Percentiles rank a stretch among this genome's conserved stretches.
Conservation (phyloP, 2,888 invertebrate species). For the Brachyopa scutellaris region DNA sequence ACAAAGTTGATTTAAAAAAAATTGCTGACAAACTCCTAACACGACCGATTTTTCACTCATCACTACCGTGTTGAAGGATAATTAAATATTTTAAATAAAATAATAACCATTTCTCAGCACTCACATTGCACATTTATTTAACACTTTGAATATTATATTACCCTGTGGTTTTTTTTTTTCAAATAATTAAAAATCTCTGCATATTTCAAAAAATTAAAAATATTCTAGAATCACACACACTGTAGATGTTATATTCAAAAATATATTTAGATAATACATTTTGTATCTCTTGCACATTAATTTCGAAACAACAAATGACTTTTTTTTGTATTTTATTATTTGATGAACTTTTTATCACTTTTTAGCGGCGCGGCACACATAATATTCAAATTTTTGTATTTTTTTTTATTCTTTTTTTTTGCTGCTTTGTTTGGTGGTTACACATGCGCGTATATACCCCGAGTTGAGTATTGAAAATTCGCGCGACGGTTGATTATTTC, state of each 20-base stretch:
- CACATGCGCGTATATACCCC: not conserved
- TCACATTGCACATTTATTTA: constrained; percentile 10
- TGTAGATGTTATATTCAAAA: constrained; percentile 1
- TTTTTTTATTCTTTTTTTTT: not conserved
- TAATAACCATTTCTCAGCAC: constrained; percentile 27
- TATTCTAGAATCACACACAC: constrained; percentile 23
- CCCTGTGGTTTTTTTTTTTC: constrained; percentile 11
- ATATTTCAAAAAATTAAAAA: constrained; percentile 19
- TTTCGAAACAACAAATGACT: constrained; percentile 1
- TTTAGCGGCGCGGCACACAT: constrained; percentile 25
- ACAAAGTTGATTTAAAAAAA: too few species aligned
- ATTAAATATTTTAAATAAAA: too few species aligned
- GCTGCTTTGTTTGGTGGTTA: not conserved
- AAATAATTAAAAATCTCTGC: constrained; percentile 17
- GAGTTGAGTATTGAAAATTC: not conserved
- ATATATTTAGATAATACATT: constrained; percentile 18
- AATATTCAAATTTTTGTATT: not conserved
- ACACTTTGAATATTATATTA: constrained; percentile 22
- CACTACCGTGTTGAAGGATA: not conserved
- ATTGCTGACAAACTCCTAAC: too few species aligned
- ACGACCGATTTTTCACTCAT: not conserved
- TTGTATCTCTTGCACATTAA: constrained; percentile 8
- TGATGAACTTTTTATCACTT: constrained; percentile 48
- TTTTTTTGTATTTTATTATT: constrained; percentile 17
- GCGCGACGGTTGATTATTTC: not conserved